Conservation (phyloP, 2,888 invertebrate species). For the Ectropis crepuscularia region DNA sequence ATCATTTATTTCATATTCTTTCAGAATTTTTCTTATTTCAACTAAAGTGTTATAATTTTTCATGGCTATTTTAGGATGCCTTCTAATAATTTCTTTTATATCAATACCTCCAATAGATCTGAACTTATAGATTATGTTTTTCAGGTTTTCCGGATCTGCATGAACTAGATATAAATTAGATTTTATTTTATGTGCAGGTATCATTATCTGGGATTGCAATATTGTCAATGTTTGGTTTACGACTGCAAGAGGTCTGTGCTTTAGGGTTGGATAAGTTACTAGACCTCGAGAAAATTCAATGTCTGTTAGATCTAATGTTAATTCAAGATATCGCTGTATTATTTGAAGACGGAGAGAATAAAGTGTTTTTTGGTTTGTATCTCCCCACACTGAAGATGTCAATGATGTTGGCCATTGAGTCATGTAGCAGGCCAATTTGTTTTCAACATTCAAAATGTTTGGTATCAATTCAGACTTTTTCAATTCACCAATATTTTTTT, state of each 20-base stretch:
- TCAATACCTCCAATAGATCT: constrained; percentile 72
- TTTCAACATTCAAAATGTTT: constrained; percentile 67
- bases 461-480: constrained; percentile 58
- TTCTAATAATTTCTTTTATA: constrained; percentile 73
- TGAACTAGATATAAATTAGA: constrained; percentile 74
- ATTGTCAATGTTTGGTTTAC: constrained; percentile 71
- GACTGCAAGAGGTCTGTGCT: constrained; percentile 71
- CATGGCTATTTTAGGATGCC: constrained; percentile 71
- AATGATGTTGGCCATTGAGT: constrained; percentile 80
- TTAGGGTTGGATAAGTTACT: constrained; percentile 74
- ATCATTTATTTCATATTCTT: constrained; percentile 66
- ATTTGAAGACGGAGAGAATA: constrained; percentile 69
- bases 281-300: constrained; percentile 71
- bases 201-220: constrained; percentile 65
- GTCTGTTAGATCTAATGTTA: constrained; percentile 66
- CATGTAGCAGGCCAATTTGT: constrained; percentile 71
- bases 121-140: constrained; percentile 64
- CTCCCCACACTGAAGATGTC: constrained; percentile 67
- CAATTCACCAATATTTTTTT: constrained; percentile 64
- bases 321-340: constrained; percentile 74
- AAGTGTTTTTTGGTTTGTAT: constrained; percentile 62
- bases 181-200: constrained; percentile 72
- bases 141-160: constrained; percentile 73
- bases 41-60: constrained; percentile 62
- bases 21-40: constrained; percentile 65